phyloP scores from a whole-genome alignment of 2,113 vertebrate genomes.

The Paraplagusia blochii region DNA sequence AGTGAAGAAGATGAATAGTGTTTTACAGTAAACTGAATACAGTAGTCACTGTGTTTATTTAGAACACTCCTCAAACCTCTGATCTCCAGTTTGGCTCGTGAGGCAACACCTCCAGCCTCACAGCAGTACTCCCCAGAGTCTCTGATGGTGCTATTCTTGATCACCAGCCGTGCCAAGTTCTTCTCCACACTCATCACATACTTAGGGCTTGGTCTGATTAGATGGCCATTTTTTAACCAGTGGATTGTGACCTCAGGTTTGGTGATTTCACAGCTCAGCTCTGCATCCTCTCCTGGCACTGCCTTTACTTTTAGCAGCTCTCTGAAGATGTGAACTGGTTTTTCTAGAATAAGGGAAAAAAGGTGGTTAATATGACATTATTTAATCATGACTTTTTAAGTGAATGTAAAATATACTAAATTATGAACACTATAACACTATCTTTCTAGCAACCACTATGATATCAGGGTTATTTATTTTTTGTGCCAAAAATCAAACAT shows the following conservation, averaged over 20 bases:
- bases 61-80: slow-evolving; percentile 75
- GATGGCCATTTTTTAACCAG: slow-evolving; percentile 87
- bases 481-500: too few species aligned
- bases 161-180: slow-evolving; percentile 70
- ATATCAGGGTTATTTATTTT: too few species aligned
- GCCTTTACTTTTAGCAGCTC: slow-evolving; percentile 79
- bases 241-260: slow-evolving; percentile 75
- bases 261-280: slow-evolving; percentile 87
- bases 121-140: slow-evolving; percentile 90
- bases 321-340: slow-evolving; percentile 79
- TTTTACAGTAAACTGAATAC: neutral
- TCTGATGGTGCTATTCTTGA: slow-evolving; percentile 74
- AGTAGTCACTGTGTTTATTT: neutral
- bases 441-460: too few species aligned
- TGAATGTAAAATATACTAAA: too few species aligned
- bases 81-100: slow-evolving; percentile 80
- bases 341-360: slow-evolving; percentile 73
- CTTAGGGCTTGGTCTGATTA: slow-evolving; percentile 80
- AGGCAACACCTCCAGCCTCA: slow-evolving; percentile 79
- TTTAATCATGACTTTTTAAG: too few species aligned
- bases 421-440: too few species aligned
- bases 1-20: slow-evolving; percentile 1
- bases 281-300: slow-evolving; percentile 79
- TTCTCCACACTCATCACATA: slow-evolving; percentile 80
- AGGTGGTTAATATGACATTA: too few species aligned